These are phyloP conservation scores for Phalanger gymnotis DNA, from an alignment of 2,797 vertebrate species.

Conservation along the genomic window DNA sequence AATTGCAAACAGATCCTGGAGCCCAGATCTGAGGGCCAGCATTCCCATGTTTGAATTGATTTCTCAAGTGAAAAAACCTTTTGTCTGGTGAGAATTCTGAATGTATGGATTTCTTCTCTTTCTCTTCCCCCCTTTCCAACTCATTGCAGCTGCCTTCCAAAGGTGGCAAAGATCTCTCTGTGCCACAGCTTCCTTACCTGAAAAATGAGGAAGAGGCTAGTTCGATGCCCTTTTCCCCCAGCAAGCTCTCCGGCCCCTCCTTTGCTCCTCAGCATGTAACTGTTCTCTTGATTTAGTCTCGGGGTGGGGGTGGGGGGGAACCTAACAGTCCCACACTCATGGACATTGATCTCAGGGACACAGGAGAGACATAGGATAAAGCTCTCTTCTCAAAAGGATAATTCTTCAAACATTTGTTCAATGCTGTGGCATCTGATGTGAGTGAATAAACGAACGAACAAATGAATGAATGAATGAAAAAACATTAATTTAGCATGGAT, in stretches of 20 bases:
- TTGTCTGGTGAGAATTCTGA: conserved; percentile 35
- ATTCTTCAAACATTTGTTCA: background rate
- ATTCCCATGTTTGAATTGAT: conserved; percentile 74
- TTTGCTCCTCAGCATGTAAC: background rate
- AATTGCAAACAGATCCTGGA: conserved; percentile 78
- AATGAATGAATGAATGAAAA: background rate
- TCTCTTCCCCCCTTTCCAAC: background rate
- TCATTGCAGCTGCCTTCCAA: background rate
- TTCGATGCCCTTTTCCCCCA: background rate
- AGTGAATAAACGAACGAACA: background rate
- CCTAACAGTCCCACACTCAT: background rate
- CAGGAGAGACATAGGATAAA: background rate
- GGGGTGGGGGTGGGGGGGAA: no score
- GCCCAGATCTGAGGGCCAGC: conserved; percentile 13
- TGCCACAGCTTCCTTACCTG: background rate
- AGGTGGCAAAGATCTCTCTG: background rate
- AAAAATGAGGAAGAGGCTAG: background rate
- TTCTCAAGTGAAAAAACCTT: conserved; percentile 65
- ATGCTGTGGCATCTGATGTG: background rate
- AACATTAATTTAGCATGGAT: background rate
- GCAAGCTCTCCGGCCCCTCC: background rate
- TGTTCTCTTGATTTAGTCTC: no score
- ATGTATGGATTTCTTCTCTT: background rate
- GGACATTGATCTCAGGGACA: background rate
- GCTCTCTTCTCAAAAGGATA: background rate